phyloP scores from a whole-genome alignment of 2,113 vertebrate species.

The Eretmochelys imbricata region DNA sequence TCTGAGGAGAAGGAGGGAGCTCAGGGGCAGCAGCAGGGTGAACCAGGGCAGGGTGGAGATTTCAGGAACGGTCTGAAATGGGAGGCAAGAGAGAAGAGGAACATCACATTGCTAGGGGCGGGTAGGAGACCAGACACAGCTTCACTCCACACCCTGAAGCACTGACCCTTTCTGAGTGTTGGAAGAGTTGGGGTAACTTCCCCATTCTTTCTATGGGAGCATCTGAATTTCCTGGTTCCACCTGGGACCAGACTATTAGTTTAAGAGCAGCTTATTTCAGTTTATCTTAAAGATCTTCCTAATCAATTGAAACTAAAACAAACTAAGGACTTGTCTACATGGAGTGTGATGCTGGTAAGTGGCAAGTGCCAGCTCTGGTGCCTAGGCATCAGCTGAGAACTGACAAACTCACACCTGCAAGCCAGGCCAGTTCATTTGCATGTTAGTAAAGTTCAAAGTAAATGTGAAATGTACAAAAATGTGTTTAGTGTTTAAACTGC shows the following conservation, averaged over 20 bases:
- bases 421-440: not conserved
- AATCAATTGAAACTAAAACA: not conserved
- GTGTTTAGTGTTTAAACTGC: not conserved
- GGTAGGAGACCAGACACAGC: not conserved
- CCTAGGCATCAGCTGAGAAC: not conserved
- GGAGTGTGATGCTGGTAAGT: not conserved
- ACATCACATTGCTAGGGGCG: not conserved
- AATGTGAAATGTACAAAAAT: not conserved
- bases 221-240: fast-evolving
- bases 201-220: fast-evolving
- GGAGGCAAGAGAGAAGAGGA: not conserved
- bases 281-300: fast-evolving
- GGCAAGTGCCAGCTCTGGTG: not conserved
- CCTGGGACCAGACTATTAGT: fast-evolving
- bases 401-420: not conserved
- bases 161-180: not conserved
- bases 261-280: not conserved
- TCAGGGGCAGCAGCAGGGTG: slow-evolving; percentile 84
- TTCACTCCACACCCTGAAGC: not conserved
- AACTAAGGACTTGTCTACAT: not conserved
- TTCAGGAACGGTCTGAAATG: slow-evolving; percentile 82
- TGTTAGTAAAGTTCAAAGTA: not conserved
- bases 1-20: slow-evolving; percentile 83
- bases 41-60: slow-evolving; percentile 94
- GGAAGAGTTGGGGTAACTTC: not conserved